phyloP scores from a whole-genome alignment of 2,888 invertebrate genomes.

The Lepetodrilus schrolli region DNA sequence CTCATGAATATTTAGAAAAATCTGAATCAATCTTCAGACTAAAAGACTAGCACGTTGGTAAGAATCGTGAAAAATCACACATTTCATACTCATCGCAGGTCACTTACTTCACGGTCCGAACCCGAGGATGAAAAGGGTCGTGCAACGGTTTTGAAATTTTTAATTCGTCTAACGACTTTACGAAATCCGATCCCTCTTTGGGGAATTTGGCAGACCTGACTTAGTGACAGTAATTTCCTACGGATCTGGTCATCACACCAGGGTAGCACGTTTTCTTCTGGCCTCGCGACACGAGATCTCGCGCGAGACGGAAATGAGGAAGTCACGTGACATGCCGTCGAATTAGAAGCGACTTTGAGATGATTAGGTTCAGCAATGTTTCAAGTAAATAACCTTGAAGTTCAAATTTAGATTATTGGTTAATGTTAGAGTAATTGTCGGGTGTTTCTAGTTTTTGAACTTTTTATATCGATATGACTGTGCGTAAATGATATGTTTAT shows the following conservation, averaged over 20 bases:
- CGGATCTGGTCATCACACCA: background rate
- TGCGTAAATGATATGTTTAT: background rate
- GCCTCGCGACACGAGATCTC: slow-evolving; percentile 21
- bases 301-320: slow-evolving; percentile 27
- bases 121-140: slow-evolving; percentile 10
- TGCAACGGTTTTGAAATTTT: slow-evolving; percentile 8
- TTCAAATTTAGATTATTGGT: slow-evolving; percentile 16
- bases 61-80: slow-evolving; percentile 10
- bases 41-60: background rate
- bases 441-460: background rate
- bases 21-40: background rate
- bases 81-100: background rate
- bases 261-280: slow-evolving; percentile 8
- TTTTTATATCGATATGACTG: background rate
- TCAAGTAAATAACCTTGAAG: slow-evolving; percentile 22
- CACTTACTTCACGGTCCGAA: background rate
- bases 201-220: slow-evolving; percentile 6
- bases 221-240: slow-evolving; percentile 27
- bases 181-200: slow-evolving; percentile 18
- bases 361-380: slow-evolving; percentile 13
- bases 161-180: slow-evolving; percentile 25
- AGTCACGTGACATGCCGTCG: slow-evolving; percentile 17
- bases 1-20: background rate
- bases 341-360: slow-evolving; percentile 12
- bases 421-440: slow-evolving; percentile 3